Conservation (phyloP, 2,113 vertebrate species). For the Lophura nycthemera region DNA sequence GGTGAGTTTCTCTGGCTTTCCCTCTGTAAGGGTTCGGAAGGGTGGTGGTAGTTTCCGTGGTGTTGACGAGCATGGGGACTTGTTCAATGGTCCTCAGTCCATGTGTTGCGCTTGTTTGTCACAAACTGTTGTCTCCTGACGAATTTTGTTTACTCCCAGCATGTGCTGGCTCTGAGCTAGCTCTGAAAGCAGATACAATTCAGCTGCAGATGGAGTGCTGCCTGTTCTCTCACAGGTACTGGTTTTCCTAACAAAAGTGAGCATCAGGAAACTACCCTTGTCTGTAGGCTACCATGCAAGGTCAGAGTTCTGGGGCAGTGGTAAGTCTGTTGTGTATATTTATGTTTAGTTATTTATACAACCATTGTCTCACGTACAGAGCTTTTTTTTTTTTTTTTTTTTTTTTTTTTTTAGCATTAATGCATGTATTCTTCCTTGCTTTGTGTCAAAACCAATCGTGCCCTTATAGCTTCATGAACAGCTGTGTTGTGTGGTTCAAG, state of each 20-base stretch:
- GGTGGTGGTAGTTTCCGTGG: neutral
- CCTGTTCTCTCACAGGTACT: constrained; percentile 29
- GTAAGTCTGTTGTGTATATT: neutral
- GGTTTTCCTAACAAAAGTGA: neutral
- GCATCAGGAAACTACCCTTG: neutral
- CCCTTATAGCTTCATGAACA: neutral
- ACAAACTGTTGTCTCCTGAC: neutral
- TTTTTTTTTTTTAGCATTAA: neutral
- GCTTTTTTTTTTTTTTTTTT: neutral
- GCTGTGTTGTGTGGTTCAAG: neutral
- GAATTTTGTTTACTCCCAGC: constrained; percentile 42
- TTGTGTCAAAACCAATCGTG: neutral
- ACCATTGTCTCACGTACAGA: neutral
- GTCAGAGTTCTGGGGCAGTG: neutral
- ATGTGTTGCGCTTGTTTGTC: constrained; percentile 25
- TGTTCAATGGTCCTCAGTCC: neutral
- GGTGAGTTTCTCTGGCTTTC: neutral
- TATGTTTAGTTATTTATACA: neutral
- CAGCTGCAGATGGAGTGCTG: constrained; percentile 44
- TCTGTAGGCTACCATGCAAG: neutral
- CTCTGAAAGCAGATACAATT: constrained; percentile 29
- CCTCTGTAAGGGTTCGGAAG: neutral
- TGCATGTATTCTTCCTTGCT: neutral
- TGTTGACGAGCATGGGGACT: accelerated
- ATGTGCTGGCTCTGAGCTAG: constrained; percentile 44